Percentiles rank a stretch among this genome's conserved stretches.
Evolutionary conservation across 2,113 vertebrate species (phyloP).

Genomic region (Sarotherodon lohbergeri): DNA sequence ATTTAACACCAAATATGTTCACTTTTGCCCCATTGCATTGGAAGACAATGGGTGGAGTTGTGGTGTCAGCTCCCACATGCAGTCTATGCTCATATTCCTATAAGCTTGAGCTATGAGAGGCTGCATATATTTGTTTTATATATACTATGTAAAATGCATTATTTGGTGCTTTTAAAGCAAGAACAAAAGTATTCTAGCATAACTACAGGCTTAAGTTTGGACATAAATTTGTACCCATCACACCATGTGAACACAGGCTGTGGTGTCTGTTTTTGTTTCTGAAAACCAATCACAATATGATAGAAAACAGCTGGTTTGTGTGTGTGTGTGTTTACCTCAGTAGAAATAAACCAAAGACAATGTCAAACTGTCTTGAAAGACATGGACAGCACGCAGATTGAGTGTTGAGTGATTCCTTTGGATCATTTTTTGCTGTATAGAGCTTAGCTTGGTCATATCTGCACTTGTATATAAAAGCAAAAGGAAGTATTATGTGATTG

Average conservation of each 20-base stretch:
- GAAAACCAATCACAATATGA: constrained; percentile 30
- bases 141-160: background rate
- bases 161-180: background rate
- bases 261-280: constrained; percentile 23
- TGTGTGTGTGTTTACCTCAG: background rate
- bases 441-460: background rate
- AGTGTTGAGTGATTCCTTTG: background rate
- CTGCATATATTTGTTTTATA: background rate
- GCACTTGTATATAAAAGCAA: background rate
- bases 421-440: background rate
- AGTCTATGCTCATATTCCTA: background rate
- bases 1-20: background rate
- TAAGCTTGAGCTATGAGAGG: background rate
- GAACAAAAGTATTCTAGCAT: background rate
- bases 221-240: background rate
- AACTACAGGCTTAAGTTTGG: background rate
- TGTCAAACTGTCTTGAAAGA: background rate
- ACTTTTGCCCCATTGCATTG: no score
- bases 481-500: background rate
- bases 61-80: background rate
- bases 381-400: background rate
- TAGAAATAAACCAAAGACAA: background rate
- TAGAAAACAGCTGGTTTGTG: constrained; percentile 31
- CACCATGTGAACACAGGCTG: background rate
- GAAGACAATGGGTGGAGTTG: background rate